These are phyloP conservation scores for Cyanoderma ruficeps DNA, from an alignment of 2,113 vertebrate species.

Conservation along the genomic window DNA sequence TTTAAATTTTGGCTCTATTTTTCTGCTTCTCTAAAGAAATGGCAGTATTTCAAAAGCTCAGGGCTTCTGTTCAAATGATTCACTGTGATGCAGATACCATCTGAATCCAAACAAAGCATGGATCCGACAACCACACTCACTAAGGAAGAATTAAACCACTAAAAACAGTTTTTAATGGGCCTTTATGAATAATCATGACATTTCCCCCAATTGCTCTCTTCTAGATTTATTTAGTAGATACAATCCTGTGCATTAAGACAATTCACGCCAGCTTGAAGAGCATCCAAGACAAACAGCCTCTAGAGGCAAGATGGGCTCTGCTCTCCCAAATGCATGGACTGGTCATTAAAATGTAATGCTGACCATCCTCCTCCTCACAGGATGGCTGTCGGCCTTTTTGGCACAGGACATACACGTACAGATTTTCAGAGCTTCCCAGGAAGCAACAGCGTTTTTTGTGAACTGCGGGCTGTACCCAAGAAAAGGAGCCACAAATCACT, in stretches of 20 bases:
- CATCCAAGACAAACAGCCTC: not conserved
- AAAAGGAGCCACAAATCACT: not conserved
- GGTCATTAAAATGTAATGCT: not conserved
- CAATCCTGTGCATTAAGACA: not conserved
- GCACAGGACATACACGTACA: not conserved
- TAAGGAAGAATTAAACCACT: not conserved
- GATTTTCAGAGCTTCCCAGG: not conserved
- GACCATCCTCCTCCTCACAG: not conserved
- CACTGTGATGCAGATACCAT: not conserved
- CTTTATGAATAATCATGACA: not conserved
- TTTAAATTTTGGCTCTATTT: not conserved
- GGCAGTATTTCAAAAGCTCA: not conserved
- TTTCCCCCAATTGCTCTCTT: not conserved
- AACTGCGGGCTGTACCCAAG: not conserved
- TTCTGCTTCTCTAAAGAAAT: not conserved
- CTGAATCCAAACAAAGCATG: not conserved
- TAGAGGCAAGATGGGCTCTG: not conserved
- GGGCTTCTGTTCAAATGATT: not conserved
- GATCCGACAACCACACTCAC: not conserved
- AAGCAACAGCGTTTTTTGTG: not conserved
- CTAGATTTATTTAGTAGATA: not conserved
- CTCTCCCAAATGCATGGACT: not conserved
- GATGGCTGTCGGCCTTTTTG: not conserved
- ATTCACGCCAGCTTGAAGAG: not conserved
- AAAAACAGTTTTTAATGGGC: not conserved